phyloP scores from a whole-genome alignment of 2,797 vertebrate species.

The Eulemur mongoz region DNA sequence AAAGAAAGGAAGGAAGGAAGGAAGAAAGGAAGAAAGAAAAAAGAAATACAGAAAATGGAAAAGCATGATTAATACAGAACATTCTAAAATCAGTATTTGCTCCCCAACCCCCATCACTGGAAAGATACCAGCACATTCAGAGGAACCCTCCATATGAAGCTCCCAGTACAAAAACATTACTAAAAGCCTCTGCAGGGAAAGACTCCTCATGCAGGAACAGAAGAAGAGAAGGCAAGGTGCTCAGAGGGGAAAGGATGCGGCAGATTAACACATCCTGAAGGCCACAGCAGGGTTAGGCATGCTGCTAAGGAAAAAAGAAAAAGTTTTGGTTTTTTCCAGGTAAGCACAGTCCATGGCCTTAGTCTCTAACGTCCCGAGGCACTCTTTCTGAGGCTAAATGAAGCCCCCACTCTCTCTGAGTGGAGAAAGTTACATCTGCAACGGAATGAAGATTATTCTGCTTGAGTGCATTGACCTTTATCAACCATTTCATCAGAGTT shows the following conservation, averaged over 20 bases:
- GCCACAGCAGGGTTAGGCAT: background rate
- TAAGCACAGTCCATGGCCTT: background rate
- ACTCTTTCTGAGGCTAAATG: background rate
- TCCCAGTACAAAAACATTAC: background rate
- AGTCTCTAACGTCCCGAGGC: background rate
- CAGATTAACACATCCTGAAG: background rate
- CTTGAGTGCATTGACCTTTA: constrained; percentile 34
- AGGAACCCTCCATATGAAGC: background rate
- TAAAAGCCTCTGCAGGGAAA: background rate
- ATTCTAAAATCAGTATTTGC: background rate
- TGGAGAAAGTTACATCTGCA: background rate
- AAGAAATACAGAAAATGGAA: background rate
- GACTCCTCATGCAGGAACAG: background rate
- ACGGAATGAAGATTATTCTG: background rate
- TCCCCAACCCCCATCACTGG: background rate
- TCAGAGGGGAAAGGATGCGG: background rate
- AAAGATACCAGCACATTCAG: background rate
- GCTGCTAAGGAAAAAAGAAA: background rate
- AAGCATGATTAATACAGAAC: background rate
- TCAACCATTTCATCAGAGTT: constrained; percentile 44
- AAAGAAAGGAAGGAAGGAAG: no score
- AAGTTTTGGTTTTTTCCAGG: background rate
- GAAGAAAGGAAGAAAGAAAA: no score
- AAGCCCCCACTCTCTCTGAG: background rate
- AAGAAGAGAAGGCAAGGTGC: background rate